Conservation (phyloP, 1,140 invertebrate species). For the Steinernema khuongi region DNA sequence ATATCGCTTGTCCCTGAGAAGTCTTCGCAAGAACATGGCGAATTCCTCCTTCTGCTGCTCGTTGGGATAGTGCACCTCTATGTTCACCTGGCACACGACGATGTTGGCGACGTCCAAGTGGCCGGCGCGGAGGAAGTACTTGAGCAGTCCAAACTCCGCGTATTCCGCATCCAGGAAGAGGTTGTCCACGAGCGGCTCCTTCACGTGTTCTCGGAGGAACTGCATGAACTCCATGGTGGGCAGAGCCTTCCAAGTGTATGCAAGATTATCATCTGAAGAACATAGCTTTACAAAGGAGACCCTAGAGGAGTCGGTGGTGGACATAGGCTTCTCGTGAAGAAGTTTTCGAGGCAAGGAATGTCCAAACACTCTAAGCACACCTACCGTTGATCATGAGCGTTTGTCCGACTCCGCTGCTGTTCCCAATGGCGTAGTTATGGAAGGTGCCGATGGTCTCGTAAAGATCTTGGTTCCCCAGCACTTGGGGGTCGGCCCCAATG, state of each 20-base stretch:
- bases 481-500: constrained; percentile 19
- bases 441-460: constrained; percentile 14
- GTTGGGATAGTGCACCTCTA: too few species aligned
- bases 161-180: background rate
- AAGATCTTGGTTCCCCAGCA: constrained; percentile 21
- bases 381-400: background rate
- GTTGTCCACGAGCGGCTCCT: background rate
- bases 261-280: background rate
- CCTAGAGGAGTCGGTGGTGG: too few species aligned
- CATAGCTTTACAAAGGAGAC: background rate
- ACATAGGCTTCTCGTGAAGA: too few species aligned
- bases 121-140: too few species aligned
- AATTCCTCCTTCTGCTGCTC: too few species aligned
- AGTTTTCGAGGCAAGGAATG: background rate
- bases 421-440: constrained; percentile 43
- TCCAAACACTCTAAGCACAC: background rate
- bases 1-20: too few species aligned
- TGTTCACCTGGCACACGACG: too few species aligned
- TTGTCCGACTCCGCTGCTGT: background rate
- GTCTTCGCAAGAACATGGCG: too few species aligned
- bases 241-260: background rate
- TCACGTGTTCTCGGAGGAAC: background rate
- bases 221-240: background rate
- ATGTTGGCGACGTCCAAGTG: too few species aligned
- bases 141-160: too few species aligned